Percentiles rank a stretch among this genome's conserved stretches.
Evolutionary conservation across 2,888 invertebrate genomes (phyloP).

Genomic region (Lucinisca nassula): DNA sequence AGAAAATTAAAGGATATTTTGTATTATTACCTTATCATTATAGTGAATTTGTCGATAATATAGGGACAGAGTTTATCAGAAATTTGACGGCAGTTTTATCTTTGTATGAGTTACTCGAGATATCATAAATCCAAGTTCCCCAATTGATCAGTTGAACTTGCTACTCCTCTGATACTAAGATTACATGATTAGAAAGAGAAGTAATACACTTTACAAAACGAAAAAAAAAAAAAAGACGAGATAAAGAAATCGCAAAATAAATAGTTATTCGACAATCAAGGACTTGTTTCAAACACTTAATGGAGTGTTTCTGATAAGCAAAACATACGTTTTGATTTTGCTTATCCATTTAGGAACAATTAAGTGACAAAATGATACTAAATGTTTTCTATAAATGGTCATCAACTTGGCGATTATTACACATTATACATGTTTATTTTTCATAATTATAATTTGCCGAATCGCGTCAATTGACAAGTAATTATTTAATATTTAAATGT

Average conservation of each 20-base stretch:
- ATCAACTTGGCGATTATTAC: no score
- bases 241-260: constrained; percentile 49
- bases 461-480: no score
- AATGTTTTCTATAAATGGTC: no score
- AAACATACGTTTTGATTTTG: neutral
- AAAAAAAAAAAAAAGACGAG: constrained; percentile 25
- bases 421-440: no score
- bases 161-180: neutral
- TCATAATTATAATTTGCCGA: no score
- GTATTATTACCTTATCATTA: constrained; percentile 46
- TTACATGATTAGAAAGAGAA: constrained; percentile 14
- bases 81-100: constrained; percentile 63
- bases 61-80: constrained; percentile 71
- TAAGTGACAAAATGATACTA: no score
- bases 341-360: no score
- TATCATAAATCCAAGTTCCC: constrained; percentile 14
- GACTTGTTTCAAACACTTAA: constrained; percentile 39
- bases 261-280: constrained; percentile 51
- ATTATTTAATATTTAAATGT: no score
- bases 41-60: constrained; percentile 14
- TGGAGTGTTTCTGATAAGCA: constrained; percentile 36
- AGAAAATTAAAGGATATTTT: constrained; percentile 52
- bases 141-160: neutral
- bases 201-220: constrained; percentile 17
- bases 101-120: constrained; percentile 34